phyloP scores from a whole-genome alignment of 1,140 invertebrate species.

The Periplaneta americana region DNA sequence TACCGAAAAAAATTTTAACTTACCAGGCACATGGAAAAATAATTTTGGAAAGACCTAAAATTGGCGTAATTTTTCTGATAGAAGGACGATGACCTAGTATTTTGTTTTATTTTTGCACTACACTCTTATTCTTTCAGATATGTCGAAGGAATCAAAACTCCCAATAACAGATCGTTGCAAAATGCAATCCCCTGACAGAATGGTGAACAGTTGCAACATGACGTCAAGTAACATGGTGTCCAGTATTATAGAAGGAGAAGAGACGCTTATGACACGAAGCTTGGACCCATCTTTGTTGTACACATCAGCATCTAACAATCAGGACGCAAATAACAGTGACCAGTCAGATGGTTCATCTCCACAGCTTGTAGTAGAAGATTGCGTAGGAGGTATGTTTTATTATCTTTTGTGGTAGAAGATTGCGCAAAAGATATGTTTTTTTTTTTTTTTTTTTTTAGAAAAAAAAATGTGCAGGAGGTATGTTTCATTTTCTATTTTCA shows the following conservation, averaged over 20 bases:
- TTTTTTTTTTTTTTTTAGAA: no score
- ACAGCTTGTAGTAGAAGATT: neutral
- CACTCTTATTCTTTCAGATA: neutral
- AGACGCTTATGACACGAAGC: constrained; percentile 55
- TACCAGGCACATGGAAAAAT: no score
- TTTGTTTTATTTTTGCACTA: no score
- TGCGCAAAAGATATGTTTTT: no score
- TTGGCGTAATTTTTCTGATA: no score
- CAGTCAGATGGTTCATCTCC: neutral
- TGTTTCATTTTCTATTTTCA: no score
- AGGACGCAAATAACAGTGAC: neutral
- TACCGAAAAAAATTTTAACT: no score
- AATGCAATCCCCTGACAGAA: constrained; percentile 62
- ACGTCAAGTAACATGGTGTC: constrained; percentile 26
- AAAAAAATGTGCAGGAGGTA: no score
- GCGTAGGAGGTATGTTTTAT: neutral
- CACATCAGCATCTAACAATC: neutral
- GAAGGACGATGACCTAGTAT: no score
- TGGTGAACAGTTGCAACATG: constrained; percentile 60
- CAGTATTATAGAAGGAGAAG: neutral
- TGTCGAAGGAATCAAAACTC: constrained; percentile 4
- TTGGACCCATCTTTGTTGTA: constrained; percentile 47
- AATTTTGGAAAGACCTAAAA: no score
- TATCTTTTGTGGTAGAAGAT: no score
- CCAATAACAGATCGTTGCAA: constrained; percentile 24